Base-by-base conservation (phyloP, 1,140 invertebrate species). In the Drosophila murphyi region DNA sequence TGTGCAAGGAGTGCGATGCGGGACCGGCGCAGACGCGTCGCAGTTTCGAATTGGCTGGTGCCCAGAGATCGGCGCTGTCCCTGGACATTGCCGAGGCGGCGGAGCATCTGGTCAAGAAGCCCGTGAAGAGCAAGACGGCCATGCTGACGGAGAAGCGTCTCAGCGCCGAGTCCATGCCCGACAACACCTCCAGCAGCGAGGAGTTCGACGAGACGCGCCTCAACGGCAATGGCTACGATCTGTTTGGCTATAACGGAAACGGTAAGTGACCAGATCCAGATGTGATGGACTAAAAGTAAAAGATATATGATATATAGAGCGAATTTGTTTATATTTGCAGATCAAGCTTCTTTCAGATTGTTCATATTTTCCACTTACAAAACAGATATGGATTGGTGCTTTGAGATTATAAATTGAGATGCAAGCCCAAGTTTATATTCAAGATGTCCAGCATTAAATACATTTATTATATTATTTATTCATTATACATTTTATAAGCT, bases 221-320 rank as follows among this genome's bases (percentile, higher is more conserved):
- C 3, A 89, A 82, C 54, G 80, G 83, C 32, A 83, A 69, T 7
- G 73, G 65, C 45, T 89, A 73, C 59, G 76, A 91, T 12, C 39
- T 86, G 67, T 90, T 75, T 37, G 34, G 70, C 60, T 87, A 90
- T 41, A 87, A 79, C 68, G 75, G 77, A 34, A 86, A 96, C 91
- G 95, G 95, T 54, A 32, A 64, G 72, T 67, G 20, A 20, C 20
- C 20, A 20, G 20, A 20, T 20, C 20, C 20, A 20, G 20, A 20
- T 20, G 20, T 20, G 20, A 20, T 2, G 1, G 20, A 20, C 20
- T 20, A 20, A 2, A 20, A 20, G 20, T 20, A 20, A 2, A 20
- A 20, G 1, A 20, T 2, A 20, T 20, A 20, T 20, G 20, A 20
- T 20, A 20, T 20, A 20, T 20, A 20, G 20, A 20, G 20, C 1